Base-by-base conservation (phyloP, 2,797 vertebrate species). In the Tinamus major region DNA sequence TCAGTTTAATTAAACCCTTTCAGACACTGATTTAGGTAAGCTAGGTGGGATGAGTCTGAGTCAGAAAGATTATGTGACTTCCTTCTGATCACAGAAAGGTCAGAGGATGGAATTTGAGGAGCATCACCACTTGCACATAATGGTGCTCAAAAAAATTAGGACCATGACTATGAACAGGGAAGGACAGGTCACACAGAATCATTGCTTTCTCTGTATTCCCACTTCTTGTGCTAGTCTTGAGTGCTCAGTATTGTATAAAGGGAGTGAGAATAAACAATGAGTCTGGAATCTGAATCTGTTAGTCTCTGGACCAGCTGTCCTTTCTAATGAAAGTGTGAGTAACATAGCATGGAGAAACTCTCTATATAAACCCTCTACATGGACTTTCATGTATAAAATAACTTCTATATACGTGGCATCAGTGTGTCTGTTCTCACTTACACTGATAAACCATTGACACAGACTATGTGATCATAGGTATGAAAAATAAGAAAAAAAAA, bases 1-100 rank as follows among this genome's bases (percentile, higher is more conserved):
- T 70, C 70, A 58, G 48, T 85, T 92, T 89, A 90, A 90, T 88
- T 96, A 92, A 82, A 77, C 42, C 78, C 53, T 87, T 44, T 37
- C 65, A 79, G 68, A 53, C 69, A 35, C 69, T 59, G 80, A 3
- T 69, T 95, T 90, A 79, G 56, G 33, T 81, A 77, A 86, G 61
- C 83, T 79, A 90, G 84, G 79, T 48, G 41, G 84, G 64, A 74
- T 82, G 64, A 92, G 56, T 84, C 27, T 2, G 44, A 86, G 63
- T 79, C 39, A 35, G 67, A 84, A 88, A 90, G 86, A 71, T 92
- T 62, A 85, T 58, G 42, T 88, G 83, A 71, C 18, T 64, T 55
- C 29, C 14, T 6, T 23, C 4, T 21, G 20, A 53, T 79, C 48
- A 67, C 1, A 1, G 4, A 76, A 72, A 68, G n/a, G 35, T 76